Conservation (phyloP, 2,888 invertebrate species). For the Coelogynopora nodosa region DNA sequence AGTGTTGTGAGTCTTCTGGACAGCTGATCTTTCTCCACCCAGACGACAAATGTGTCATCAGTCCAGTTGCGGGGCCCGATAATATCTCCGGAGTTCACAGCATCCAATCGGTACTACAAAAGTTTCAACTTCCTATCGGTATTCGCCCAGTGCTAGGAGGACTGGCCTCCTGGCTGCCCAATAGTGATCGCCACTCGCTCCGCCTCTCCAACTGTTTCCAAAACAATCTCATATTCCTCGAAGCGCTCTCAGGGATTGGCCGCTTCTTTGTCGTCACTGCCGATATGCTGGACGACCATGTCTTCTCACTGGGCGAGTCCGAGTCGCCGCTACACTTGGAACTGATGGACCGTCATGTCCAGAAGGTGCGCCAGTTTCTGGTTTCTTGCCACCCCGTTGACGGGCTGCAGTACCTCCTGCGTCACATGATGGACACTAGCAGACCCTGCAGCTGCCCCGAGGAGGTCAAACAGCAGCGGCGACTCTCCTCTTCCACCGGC, state of each 20-base stretch:
- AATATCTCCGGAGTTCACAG: conserved; percentile 91
- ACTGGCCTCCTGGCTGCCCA: conserved; percentile 38
- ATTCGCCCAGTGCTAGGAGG: conserved; percentile 85
- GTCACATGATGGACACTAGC: conserved; percentile 41
- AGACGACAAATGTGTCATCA: conserved; percentile 63
- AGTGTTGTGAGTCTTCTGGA: conserved; percentile 40
- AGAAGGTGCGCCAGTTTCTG: conserved; percentile 45
- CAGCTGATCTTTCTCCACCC: conserved; percentile 41
- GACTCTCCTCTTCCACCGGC: neutral
- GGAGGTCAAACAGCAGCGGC: neutral
- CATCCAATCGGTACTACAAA: conserved; percentile 76
- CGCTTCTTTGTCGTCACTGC: conserved; percentile 46
- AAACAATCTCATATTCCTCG: conserved; percentile 42
- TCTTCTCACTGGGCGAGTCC: conserved; percentile 40
- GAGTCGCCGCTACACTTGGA: conserved; percentile 32
- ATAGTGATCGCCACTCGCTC: conserved; percentile 27
- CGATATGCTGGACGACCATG: conserved; percentile 42
- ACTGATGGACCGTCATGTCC: conserved; percentile 37
- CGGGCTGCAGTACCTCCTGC: conserved; percentile 41
- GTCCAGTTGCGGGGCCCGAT: conserved; percentile 83
- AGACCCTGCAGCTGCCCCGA: conserved; percentile 26
- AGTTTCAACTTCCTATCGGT: conserved; percentile 82
- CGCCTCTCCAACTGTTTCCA: conserved; percentile 39
- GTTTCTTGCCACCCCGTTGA: conserved; percentile 45
- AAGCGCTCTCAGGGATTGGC: conserved; percentile 31